Conservation (phyloP, 37 sponge, comb jelly and placozoan species). For the Cladorhizidae sp. region DNA sequence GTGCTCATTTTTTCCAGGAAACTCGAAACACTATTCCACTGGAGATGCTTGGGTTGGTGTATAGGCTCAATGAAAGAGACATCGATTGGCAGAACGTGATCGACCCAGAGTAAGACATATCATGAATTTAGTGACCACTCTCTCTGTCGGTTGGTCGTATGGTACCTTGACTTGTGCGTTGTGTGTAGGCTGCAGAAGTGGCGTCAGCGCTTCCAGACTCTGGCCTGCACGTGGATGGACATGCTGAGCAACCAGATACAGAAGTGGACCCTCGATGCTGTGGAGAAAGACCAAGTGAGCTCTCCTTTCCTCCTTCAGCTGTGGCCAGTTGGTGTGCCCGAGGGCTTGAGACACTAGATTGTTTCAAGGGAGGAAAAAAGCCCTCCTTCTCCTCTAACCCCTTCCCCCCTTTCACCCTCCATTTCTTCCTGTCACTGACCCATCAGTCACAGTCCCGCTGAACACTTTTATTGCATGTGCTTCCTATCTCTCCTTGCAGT, state of each 20-base stretch:
- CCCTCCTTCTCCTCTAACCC: neutral
- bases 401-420: neutral
- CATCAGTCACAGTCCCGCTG: constrained; percentile 5
- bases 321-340: neutral
- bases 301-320: neutral
- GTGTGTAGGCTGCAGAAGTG: constrained; percentile 63
- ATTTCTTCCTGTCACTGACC: too few relatives aligned
- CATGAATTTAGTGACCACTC: neutral
- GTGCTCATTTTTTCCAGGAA: constrained; percentile 34
- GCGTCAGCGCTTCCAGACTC: constrained; percentile 62
- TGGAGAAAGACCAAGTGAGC: constrained; percentile 60
- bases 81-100: constrained; percentile 62
- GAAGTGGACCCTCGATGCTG: constrained; percentile 50
- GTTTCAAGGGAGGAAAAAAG: too few relatives aligned
- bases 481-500: constrained; percentile 22
- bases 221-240: constrained; percentile 77
- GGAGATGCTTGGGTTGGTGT: constrained; percentile 76
- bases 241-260: constrained; percentile 60
- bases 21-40: constrained; percentile 41
- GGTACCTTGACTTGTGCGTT: neutral
- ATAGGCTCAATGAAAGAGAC: constrained; percentile 77
- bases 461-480: constrained; percentile 1
- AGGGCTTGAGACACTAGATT: neutral
- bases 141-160: neutral
- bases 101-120: constrained; percentile 61